Conservation (phyloP, 2,113 vertebrate genomes). For the Zosterops pallidus region DNA sequence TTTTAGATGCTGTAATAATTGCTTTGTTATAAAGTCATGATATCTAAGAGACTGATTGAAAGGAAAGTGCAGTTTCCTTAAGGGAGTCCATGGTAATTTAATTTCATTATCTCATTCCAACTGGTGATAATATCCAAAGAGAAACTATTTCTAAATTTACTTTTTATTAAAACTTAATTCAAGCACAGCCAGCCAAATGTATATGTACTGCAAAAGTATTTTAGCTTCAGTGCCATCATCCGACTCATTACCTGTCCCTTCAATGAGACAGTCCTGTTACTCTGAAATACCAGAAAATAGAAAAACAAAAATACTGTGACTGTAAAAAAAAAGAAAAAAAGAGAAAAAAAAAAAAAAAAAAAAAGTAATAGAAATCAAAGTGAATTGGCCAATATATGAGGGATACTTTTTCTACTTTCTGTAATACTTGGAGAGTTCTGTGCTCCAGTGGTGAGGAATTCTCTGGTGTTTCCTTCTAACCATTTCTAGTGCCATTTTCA, state of each 20-base stretch:
- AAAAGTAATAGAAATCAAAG: background rate
- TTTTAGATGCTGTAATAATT: slow-evolving; percentile 24
- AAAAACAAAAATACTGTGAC: background rate
- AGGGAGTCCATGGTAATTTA: slow-evolving; percentile 21
- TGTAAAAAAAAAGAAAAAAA: background rate
- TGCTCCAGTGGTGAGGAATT: background rate
- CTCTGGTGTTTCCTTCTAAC: background rate
- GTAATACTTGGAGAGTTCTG: background rate
- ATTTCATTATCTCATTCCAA: slow-evolving; percentile 45
- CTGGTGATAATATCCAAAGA: slow-evolving; percentile 21
- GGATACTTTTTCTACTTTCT: background rate
- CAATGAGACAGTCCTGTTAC: background rate
- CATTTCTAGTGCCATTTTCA: background rate
- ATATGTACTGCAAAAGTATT: background rate
- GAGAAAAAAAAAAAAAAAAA: background rate
- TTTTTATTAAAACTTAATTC: slow-evolving; percentile 53
- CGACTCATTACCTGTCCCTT: background rate
- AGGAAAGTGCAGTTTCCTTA: slow-evolving; percentile 32
- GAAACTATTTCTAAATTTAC: slow-evolving; percentile 37
- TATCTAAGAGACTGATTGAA: slow-evolving; percentile 31
- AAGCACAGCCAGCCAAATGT: background rate
- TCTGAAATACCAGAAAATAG: background rate
- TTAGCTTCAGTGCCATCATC: background rate
- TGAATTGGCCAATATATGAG: background rate
- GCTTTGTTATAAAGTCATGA: background rate